Conservation (phyloP, 2,113 vertebrate species). For the Tragelaphus scriptus region DNA sequence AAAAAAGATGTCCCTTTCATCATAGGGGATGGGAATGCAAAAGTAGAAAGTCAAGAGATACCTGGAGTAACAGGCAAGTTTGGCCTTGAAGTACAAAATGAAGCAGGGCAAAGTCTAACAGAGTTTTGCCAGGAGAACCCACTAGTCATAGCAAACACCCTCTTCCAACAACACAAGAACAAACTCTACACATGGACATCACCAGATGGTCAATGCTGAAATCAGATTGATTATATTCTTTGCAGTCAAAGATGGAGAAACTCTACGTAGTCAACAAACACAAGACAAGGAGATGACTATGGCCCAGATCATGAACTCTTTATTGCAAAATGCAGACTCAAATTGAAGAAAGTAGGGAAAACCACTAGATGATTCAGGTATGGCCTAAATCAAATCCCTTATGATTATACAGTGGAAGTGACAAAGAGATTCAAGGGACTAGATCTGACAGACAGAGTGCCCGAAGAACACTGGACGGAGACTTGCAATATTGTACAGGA, state of each 20-base stretch:
- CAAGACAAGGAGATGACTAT: neutral
- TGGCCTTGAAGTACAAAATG: neutral
- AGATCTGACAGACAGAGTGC: neutral
- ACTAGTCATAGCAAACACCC: neutral
- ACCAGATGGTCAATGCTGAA: neutral
- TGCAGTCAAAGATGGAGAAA: neutral
- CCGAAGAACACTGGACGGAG: neutral
- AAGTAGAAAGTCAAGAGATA: neutral
- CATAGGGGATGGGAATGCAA: neutral
- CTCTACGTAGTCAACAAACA: neutral
- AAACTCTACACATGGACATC: neutral
- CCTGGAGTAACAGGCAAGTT: neutral
- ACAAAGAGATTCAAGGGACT: neutral
- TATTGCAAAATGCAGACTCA: neutral
- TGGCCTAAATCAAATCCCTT: neutral
- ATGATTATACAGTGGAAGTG: neutral
- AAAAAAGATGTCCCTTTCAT: neutral
- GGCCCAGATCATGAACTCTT: neutral
- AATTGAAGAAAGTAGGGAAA: neutral
- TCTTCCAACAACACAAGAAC: neutral
- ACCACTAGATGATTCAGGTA: neutral
- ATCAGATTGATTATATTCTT: neutral
- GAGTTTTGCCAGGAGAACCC: neutral
- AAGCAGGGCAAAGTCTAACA: neutral
- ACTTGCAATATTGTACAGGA: neutral